Evolutionary conservation across 2,797 vertebrate genomes (phyloP).

Genomic region (Microctenopoma stevenorrisi): DNA sequence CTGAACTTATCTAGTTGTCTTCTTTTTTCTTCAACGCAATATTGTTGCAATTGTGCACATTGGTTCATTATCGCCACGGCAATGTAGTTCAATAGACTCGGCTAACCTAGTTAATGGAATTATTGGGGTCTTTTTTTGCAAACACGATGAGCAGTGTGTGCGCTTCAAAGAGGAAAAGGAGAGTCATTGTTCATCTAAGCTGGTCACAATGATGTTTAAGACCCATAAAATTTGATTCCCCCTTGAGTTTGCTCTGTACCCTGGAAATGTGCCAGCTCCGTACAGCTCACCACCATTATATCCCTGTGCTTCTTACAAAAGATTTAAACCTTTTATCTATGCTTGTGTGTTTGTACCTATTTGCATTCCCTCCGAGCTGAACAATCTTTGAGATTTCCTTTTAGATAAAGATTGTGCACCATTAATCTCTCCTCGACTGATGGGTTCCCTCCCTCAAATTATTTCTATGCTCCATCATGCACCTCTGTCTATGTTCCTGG

Average conservation of each 20-base stretch:
- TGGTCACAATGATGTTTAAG: constrained; percentile 77
- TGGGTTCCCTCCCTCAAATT: constrained; percentile 33
- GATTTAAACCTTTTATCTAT: constrained; percentile 76
- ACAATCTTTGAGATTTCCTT: constrained; percentile 65
- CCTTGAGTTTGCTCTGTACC: constrained; percentile 69
- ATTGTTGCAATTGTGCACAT: neutral
- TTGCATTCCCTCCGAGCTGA: constrained; percentile 67
- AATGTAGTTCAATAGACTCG: constrained; percentile 21
- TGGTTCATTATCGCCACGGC: constrained; percentile 10
- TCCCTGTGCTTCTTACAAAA: constrained; percentile 58
- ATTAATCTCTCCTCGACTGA: constrained; percentile 65
- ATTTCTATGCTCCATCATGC: constrained; percentile 43
- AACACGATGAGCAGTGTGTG: constrained; percentile 51
- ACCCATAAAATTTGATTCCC: constrained; percentile 78
- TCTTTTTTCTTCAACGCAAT: neutral
- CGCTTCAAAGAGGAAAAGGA: constrained; percentile 48
- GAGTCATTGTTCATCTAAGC: constrained; percentile 76
- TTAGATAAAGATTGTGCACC: constrained; percentile 60
- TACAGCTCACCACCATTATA: constrained; percentile 44
- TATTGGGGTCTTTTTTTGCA: constrained; percentile 55
- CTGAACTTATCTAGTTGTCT: constrained; percentile 7
- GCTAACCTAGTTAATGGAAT: constrained; percentile 66
- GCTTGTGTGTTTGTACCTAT: constrained; percentile 69
- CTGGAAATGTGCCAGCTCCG: constrained; percentile 59
- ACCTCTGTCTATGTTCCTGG: constrained; percentile 48